phyloP scores from a whole-genome alignment of 2,797 vertebrate genomes.

The Arremon brunneinucha region DNA sequence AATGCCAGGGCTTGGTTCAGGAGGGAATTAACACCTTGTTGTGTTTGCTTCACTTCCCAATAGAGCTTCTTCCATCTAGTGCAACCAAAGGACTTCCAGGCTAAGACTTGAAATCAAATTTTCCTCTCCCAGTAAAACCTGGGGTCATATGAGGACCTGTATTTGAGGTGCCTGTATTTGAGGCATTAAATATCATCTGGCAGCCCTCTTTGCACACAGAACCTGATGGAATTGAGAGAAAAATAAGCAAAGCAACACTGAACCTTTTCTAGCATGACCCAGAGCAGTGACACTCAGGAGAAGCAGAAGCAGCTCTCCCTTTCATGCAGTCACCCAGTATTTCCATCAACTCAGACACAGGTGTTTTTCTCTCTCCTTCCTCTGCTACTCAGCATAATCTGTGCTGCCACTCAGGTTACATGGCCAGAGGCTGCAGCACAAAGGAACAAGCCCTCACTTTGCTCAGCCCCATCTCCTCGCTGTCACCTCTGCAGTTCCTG shows the following conservation, averaged over 20 bases:
- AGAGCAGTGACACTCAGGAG: accelerated
- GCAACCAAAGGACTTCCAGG: not conserved
- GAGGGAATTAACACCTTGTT: not conserved
- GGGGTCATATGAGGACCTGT: not conserved
- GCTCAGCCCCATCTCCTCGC: not conserved
- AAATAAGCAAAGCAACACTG: not conserved
- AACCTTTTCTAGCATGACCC: not conserved
- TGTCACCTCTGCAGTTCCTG: not conserved
- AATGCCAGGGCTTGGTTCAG: not conserved
- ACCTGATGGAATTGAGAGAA: not conserved
- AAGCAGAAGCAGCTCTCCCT: not conserved
- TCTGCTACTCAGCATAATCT: not conserved
- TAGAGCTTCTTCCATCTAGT: not conserved
- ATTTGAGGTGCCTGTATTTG: not conserved
- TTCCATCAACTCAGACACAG: not conserved
- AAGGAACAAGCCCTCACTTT: not conserved
- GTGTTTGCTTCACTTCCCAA: not conserved
- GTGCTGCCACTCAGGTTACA: not conserved
- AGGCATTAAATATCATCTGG: not conserved
- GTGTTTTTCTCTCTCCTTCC: not conserved
- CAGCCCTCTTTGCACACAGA: not conserved
- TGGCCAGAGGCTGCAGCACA: not conserved
- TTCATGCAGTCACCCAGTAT: not conserved
- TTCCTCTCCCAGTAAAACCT: not conserved
- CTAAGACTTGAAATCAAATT: not conserved